These are phyloP conservation scores for Platycheirus rosarum DNA, from an alignment of 2,888 invertebrate genomes.

Conservation along the genomic window DNA sequence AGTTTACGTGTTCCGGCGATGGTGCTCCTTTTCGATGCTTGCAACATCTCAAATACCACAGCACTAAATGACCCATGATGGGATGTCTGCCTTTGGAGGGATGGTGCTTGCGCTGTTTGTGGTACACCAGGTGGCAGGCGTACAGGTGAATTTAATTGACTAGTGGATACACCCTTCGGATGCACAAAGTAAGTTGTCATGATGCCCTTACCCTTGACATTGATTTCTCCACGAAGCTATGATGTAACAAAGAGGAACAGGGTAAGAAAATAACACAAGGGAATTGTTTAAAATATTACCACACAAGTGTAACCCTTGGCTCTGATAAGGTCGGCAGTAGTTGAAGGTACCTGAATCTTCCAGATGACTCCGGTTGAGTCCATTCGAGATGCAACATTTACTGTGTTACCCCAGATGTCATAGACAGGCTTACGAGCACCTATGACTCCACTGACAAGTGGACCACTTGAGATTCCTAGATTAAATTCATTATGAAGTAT, in stretches of 20 bases:
- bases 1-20: constrained; percentile 82
- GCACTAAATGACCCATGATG: constrained; percentile 91
- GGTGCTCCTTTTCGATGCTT: constrained; percentile 84
- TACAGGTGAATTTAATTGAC: constrained; percentile 80
- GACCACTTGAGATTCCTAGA: constrained; percentile 94
- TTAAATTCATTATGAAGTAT: too few species aligned
- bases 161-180: constrained; percentile 83
- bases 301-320: constrained; percentile 81
- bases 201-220: constrained; percentile 96
- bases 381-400: constrained; percentile 98
- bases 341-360: constrained; percentile 94
- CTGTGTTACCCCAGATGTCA: constrained; percentile 98
- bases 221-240: constrained; percentile 93
- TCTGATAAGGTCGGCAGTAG: constrained; percentile 88
- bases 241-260: not conserved
- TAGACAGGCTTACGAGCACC: constrained; percentile 98
- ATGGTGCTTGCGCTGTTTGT: constrained; percentile 84
- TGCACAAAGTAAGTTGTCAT: constrained; percentile 98
- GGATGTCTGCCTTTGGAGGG: constrained; percentile 87
- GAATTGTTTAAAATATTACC: constrained; percentile 76
- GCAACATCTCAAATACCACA: constrained; percentile 94
- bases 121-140: constrained; percentile 81
- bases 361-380: constrained; percentile 95
- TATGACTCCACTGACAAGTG: constrained; percentile 96
- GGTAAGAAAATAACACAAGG: not conserved